These are phyloP conservation scores for Chloropsis hardwickii DNA, from an alignment of 2,113 vertebrate genomes.

Conservation along the genomic window DNA sequence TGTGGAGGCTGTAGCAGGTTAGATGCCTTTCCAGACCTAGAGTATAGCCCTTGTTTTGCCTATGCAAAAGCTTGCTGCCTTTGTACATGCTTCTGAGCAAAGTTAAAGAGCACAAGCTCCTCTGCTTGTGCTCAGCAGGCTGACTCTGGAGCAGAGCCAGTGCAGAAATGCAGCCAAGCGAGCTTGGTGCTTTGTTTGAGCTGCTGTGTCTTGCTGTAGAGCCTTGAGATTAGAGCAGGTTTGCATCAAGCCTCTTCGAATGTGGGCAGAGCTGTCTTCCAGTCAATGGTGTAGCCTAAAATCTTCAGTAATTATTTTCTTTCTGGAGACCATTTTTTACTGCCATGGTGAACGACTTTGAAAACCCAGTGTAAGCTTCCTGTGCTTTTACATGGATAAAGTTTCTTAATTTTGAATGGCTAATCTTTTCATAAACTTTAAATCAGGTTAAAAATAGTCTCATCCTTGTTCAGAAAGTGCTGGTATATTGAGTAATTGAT, in stretches of 20 bases:
- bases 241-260: not conserved
- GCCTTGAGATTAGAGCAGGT: not conserved
- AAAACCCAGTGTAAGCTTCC: not conserved
- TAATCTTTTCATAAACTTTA: not conserved
- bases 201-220: not conserved
- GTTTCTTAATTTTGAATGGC: not conserved
- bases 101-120: not conserved
- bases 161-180: not conserved
- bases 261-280: not conserved
- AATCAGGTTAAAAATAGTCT: not conserved
- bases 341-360: not conserved
- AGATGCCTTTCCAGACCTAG: not conserved
- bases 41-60: not conserved
- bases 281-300: not conserved
- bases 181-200: not conserved
- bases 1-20: not conserved
- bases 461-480: not conserved
- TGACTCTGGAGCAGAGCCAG: constrained; percentile 9
- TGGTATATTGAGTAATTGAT: not conserved
- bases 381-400: not conserved
- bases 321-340: not conserved
- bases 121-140: not conserved
- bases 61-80: not conserved
- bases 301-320: not conserved
- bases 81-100: not conserved